Evolutionary conservation across 2,113 vertebrate species (phyloP), one percentile per base, ranked within the genome.

Genomic region (Phaethornis superciliosus): DNA sequence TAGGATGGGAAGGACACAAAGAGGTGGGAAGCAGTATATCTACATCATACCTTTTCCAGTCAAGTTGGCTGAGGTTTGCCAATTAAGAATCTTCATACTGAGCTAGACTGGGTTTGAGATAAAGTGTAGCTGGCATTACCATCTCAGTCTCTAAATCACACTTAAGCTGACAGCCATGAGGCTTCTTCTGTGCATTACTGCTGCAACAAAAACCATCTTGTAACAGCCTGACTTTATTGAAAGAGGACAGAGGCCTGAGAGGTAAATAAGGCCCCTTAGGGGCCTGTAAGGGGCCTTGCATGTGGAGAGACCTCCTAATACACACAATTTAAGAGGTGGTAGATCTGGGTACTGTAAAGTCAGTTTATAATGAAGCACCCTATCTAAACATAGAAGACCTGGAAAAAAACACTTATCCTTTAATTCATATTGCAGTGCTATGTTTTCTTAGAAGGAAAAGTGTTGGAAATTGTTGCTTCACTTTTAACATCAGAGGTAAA

Each of bases 1-100:
- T 7, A 56, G 18, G 58, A 85, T 69, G 4, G 18, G 20, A 15
- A 63, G 18, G n/a, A 60, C 55, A 58, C 6, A 51, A 33, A 56
- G 9, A 19, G 5, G 5, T 12, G 2, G 42, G 19, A 59, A 75
- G 21, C 1, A 40, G 7, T 37, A 13, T 4, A 1, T 35, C 37
- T 35, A 11, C 16, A 26, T 18, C 30, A 17, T 58, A 30, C 2
- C 9, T 54, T 9, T 84, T 15, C 6, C 24, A 16, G 16, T 49
- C 8, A 81, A 10, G 10, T 4, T 51, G 52, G 27, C n/a, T 52
- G 49, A 70, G 19, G 15, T 51, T 87, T 75, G 46, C 15, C 54
- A 52, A 12, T n/a, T 47, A 77, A 13, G 68, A n/a, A 68, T 17
- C 9, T 30, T 63, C 12, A 16, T 81, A 64, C 5, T 69, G 40